A percentile compares a stretch with the other conserved stretches of the same genome.
Conservation (phyloP, 64 coral and sea anemone genomes). For the Astreopora myriophthalma region DNA sequence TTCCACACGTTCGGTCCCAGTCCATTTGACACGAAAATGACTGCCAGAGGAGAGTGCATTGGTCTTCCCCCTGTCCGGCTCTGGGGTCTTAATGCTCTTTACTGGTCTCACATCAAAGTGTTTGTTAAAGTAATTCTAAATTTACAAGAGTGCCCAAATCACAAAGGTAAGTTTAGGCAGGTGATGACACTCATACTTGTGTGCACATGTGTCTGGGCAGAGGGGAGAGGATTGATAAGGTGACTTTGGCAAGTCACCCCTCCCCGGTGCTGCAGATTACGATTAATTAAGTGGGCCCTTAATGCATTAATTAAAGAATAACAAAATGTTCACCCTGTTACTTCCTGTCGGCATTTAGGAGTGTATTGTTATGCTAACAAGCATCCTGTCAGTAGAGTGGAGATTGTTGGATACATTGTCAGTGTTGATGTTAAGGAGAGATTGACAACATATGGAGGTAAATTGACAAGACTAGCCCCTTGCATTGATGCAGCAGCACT, state of each 20-base stretch:
- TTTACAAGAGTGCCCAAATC: conserved; percentile 62
- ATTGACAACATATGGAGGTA: conserved; percentile 88
- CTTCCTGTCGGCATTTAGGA: conserved; percentile 10
- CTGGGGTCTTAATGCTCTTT: conserved; percentile 81
- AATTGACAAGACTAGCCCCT: neutral
- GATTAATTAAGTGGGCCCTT: too few species aligned
- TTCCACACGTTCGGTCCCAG: neutral
- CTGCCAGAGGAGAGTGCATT: neutral
- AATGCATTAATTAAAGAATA: too few species aligned
- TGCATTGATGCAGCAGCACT: too few species aligned
- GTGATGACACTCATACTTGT: too few species aligned
- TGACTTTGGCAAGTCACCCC: too few species aligned
- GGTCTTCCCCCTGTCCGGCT: conserved; percentile 31
- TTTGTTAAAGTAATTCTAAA: conserved; percentile 66
- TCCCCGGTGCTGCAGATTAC: too few species aligned
- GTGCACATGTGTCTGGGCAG: too few species aligned
- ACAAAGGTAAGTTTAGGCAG: too few species aligned
- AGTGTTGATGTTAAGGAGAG: conserved; percentile 80
- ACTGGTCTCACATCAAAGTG: conserved; percentile 86
- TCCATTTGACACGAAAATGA: neutral
- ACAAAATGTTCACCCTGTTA: too few species aligned
- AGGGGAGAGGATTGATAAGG: too few species aligned
- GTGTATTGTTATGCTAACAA: conserved; percentile 62
- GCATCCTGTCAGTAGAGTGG: conserved; percentile 69
- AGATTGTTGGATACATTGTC: conserved; percentile 76